A percentile compares a stretch with the other conserved stretches of the same genome.
phyloP scores from a whole-genome alignment of 2,797 vertebrate genomes.

The Pteropus rufus region DNA sequence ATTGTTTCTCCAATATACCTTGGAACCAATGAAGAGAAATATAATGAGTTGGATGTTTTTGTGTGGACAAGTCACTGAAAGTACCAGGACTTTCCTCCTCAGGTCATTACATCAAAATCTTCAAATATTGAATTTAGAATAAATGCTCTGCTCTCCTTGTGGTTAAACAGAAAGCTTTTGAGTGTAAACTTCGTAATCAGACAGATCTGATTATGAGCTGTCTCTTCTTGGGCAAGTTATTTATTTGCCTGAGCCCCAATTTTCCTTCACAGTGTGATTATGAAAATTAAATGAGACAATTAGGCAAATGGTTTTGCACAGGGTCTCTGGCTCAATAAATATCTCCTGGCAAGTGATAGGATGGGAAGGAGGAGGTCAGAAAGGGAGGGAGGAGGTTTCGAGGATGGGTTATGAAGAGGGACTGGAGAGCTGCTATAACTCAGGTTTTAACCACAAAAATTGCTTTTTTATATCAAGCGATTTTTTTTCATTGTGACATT shows the following conservation, averaged over 20 bases:
- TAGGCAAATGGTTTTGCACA: not conserved
- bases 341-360: not conserved
- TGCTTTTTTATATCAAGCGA: not conserved
- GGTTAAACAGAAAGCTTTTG: not conserved
- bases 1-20: not conserved
- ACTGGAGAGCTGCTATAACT: not conserved
- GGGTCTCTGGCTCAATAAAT: not conserved
- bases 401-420: not conserved
- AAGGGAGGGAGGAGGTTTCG: not conserved
- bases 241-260: not conserved
- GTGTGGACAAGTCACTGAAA: not conserved
- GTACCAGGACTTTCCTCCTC: not conserved
- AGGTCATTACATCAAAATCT: not conserved
- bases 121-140: not conserved
- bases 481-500: not conserved
- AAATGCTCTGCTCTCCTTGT: not conserved
- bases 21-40: not conserved
- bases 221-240: not conserved
- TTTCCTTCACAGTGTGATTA: not conserved
- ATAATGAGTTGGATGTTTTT: not conserved
- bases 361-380: not conserved
- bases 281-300: constrained; percentile 5
- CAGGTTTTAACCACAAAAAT: not conserved
- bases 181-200: not conserved
- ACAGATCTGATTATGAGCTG: not conserved